phyloP scores from a whole-genome alignment of 2,888 invertebrate species.

The Acronicta leporina region DNA sequence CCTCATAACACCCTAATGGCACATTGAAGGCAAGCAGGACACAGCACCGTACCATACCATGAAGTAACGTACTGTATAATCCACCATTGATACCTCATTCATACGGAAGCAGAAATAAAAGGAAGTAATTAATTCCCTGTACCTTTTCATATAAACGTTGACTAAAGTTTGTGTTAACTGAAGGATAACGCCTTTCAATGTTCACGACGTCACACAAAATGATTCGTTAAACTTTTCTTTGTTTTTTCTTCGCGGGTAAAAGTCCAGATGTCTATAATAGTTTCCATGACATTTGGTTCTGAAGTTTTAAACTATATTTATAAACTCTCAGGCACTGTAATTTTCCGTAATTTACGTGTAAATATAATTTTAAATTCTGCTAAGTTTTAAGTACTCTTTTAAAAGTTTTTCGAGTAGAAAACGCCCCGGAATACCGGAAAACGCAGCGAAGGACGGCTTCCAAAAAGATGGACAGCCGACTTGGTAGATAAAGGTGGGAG shows the following conservation, averaged over 20 bases:
- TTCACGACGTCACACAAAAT: slow-evolving; percentile 41
- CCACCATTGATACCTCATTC: slow-evolving; percentile 34
- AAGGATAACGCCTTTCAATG: slow-evolving; percentile 69
- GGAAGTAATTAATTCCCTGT: slow-evolving; percentile 57
- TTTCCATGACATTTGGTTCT: slow-evolving; percentile 48
- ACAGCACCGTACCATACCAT: slow-evolving; percentile 4
- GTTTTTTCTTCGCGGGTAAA: slow-evolving; percentile 4
- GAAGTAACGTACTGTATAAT: slow-evolving; percentile 10
- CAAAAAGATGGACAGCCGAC: too few species aligned
- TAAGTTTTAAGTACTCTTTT: too few species aligned
- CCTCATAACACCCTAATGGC: slow-evolving; percentile 14
- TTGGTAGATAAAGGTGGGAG: too few species aligned
- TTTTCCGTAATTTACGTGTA: slow-evolving; percentile 14
- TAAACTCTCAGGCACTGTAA: background rate
- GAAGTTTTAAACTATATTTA: background rate
- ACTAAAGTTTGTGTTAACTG: slow-evolving; percentile 28
- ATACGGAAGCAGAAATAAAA: slow-evolving; percentile 53
- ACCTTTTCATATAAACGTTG: slow-evolving; percentile 31
- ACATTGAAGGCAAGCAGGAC: slow-evolving; percentile 41
- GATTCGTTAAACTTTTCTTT: slow-evolving; percentile 1
- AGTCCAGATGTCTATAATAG: background rate
- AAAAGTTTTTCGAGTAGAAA: too few species aligned
- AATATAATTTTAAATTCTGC: slow-evolving; percentile 7
- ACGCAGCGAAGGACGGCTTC: too few species aligned
- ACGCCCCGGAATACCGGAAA: too few species aligned